phyloP scores from a whole-genome alignment of 2,797 vertebrate species.

The Trematomus bernacchii region DNA sequence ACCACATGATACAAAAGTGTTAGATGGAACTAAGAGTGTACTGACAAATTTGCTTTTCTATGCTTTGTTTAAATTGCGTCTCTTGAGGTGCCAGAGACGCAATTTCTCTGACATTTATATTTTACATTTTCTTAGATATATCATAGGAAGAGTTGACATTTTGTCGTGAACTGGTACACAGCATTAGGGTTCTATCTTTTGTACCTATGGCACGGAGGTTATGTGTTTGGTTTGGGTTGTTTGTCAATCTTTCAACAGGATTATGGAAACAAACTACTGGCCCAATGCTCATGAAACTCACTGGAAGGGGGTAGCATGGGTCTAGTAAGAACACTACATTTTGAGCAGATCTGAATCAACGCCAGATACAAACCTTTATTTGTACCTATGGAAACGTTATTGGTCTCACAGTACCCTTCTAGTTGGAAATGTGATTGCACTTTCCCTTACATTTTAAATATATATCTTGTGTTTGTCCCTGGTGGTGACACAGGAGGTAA shows the following conservation, averaged over 20 bases:
- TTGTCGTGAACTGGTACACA: neutral
- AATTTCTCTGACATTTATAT: too few relatives aligned
- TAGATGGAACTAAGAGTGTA: neutral
- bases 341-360: too few relatives aligned
- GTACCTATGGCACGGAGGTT: too few relatives aligned
- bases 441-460: neutral
- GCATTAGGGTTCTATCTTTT: neutral
- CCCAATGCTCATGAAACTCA: too few relatives aligned
- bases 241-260: too few relatives aligned
- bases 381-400: too few relatives aligned
- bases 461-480: neutral
- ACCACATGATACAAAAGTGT: neutral
- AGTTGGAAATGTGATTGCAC: neutral
- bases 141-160: neutral
- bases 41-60: neutral
- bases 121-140: neutral
- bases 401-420: too few relatives aligned
- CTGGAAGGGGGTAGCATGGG: too few relatives aligned
- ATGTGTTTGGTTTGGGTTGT: too few relatives aligned
- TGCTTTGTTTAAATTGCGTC: neutral
- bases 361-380: too few relatives aligned
- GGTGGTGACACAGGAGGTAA: neutral
- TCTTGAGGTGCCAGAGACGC: neutral
- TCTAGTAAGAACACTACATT: too few relatives aligned
- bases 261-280: too few relatives aligned